Conservation (phyloP, 2,113 vertebrate species). For the Chloropsis hardwickii region DNA sequence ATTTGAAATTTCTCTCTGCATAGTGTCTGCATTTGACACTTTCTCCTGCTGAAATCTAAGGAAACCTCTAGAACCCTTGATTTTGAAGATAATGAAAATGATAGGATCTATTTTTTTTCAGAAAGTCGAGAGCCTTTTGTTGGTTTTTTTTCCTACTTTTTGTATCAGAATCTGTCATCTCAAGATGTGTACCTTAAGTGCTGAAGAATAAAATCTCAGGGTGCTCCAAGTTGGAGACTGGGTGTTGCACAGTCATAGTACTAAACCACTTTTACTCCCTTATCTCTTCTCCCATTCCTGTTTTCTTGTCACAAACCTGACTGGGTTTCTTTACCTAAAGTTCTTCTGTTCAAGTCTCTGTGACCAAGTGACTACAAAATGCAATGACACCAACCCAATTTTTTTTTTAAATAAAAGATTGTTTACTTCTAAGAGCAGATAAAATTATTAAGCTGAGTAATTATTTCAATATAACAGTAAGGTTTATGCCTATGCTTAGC, state of each 20-base stretch:
- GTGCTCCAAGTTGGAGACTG: not conserved
- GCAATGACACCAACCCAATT: not conserved
- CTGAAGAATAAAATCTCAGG: not conserved
- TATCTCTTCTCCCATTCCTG: not conserved
- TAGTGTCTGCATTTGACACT: not conserved
- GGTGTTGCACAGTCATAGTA: not conserved
- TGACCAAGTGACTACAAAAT: not conserved
- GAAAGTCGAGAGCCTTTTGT: not conserved
- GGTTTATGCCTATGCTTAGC: not conserved
- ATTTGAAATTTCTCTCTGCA: not conserved
- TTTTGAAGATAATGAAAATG: not conserved
- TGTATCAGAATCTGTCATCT: not conserved
- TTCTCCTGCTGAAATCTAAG: not conserved
- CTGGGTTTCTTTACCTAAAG: not conserved
- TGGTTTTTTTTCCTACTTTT: not conserved
- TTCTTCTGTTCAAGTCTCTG: not conserved
- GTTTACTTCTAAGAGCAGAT: not conserved
- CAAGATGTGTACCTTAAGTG: not conserved
- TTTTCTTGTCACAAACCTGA: not conserved
- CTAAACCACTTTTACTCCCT: not conserved
- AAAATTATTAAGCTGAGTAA: not conserved
- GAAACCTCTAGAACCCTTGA: not conserved
- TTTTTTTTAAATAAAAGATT: not conserved
- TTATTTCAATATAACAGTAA: not conserved
- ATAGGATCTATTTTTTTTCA: not conserved